These are phyloP conservation scores for Ursus arctos DNA, from an alignment of 2,113 vertebrate species.

Conservation along the genomic window DNA sequence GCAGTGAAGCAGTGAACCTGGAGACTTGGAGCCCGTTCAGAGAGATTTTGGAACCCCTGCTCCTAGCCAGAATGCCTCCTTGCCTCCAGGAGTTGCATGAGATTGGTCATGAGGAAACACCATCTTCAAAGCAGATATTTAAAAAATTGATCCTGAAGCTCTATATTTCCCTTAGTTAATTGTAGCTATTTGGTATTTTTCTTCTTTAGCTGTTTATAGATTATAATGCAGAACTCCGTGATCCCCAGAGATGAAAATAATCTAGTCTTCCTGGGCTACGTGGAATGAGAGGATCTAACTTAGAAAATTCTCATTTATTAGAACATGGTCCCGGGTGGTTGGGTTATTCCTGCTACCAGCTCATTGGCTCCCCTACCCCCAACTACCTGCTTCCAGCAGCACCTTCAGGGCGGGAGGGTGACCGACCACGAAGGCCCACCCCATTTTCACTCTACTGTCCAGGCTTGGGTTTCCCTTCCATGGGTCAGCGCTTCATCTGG, in stretches of 20 bases:
- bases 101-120: not conserved
- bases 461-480: not conserved
- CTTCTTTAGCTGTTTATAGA: not conserved
- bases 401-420: not conserved
- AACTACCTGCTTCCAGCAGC: fast-evolving
- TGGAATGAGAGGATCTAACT: not conserved
- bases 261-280: no score
- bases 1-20: fast-evolving
- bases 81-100: not conserved
- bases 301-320: not conserved
- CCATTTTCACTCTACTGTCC: not conserved
- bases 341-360: not conserved
- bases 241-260: not conserved
- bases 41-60: not conserved
- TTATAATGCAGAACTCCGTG: not conserved
- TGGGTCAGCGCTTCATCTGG: no score
- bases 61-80: no score
- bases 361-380: not conserved
- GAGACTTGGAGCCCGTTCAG: not conserved
- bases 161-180: not conserved
- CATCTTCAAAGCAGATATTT: not conserved
- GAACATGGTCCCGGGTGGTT: not conserved
- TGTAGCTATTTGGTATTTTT: not conserved
- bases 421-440: not conserved
- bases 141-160: not conserved